A percentile compares a stretch with the other conserved stretches of the same genome.
Conservation (phyloP, 1,140 invertebrate genomes). For the Mactra quadrangularis region DNA sequence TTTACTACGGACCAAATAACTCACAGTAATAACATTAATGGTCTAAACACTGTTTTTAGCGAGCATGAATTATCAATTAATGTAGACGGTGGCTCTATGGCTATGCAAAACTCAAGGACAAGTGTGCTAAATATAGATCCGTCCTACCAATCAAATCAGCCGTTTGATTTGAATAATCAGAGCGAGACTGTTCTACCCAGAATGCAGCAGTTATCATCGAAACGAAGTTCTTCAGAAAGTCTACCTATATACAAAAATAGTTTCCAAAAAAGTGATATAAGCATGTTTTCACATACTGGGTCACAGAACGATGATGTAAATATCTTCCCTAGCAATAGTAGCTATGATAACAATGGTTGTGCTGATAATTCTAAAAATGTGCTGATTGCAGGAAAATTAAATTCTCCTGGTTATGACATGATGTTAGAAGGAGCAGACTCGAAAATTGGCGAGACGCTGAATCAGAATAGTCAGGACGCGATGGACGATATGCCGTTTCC, state of each 20-base stretch:
- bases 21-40: not conserved
- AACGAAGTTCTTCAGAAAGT: not conserved
- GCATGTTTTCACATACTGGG: not conserved
- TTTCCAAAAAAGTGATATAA: not conserved
- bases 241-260: slow-evolving; percentile 17
- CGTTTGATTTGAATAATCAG: slow-evolving; percentile 23
- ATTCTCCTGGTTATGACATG: not conserved
- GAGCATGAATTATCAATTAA: slow-evolving; percentile 5
- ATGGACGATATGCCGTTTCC: slow-evolving; percentile 26
- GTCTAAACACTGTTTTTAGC: not conserved
- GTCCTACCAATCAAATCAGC: slow-evolving; percentile 18
- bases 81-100: slow-evolving; percentile 2
- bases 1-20: slow-evolving; percentile 1
- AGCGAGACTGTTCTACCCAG: slow-evolving; percentile 2
- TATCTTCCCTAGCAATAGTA: not conserved
- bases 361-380: not conserved
- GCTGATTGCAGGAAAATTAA: slow-evolving; percentile 1
- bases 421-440: not conserved
- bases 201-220: slow-evolving; percentile 17
- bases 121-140: slow-evolving; percentile 51
- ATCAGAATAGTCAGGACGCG: not conserved
- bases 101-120: not conserved
- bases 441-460: not conserved
- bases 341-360: not conserved
- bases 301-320: not conserved